Evolutionary conservation across 2,113 vertebrate genomes (phyloP).

Genomic region (Eulacestoma nigropectus): DNA sequence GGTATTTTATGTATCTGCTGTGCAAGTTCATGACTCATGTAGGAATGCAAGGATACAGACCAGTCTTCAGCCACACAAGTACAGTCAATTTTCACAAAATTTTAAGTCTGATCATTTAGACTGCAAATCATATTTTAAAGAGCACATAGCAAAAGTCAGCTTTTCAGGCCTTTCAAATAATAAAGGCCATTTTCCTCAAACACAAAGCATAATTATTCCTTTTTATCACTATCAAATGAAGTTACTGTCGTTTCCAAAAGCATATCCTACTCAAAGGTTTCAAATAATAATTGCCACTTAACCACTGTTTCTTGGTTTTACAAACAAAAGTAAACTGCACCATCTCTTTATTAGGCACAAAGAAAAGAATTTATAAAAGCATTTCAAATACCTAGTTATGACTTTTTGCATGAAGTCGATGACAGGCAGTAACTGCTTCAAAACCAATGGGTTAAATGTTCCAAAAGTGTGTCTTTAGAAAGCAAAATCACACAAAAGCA

Average conservation of each 20-base stretch:
- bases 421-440: not conserved
- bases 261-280: not conserved
- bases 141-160: not conserved
- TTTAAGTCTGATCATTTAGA: not conserved
- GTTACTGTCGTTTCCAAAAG: not conserved
- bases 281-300: not conserved
- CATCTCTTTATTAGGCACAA: not conserved
- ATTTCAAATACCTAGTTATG: not conserved
- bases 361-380: not conserved
- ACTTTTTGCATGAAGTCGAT: not conserved
- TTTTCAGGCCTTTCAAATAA: not conserved
- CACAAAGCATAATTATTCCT: not conserved
- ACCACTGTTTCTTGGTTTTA: not conserved
- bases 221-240: not conserved
- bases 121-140: not conserved
- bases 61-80: not conserved
- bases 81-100: not conserved
- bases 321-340: not conserved
- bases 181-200: not conserved
- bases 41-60: not conserved
- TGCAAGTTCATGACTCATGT: not conserved
- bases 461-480: not conserved
- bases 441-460: not conserved
- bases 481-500: not conserved
- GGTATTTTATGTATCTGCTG: not conserved